Evolutionary conservation across 1,140 invertebrate genomes (phyloP), one percentile per base, ranked within the genome.

Genomic region (Panulirus ornatus): DNA sequence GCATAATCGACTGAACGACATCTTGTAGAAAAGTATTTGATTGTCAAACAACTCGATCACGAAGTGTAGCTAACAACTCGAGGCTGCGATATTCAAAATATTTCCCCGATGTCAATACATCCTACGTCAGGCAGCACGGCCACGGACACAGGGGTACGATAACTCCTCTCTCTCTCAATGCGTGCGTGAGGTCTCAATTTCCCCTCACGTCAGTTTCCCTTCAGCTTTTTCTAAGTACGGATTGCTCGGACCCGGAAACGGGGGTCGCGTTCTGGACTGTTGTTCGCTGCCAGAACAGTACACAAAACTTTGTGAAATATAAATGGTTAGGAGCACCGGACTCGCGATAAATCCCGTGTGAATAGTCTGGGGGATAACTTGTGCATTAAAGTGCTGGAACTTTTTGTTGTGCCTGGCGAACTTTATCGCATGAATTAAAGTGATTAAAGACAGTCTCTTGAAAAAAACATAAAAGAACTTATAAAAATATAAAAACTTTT

Each of bases 131-230:
- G 58, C 58, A 66, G 58, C 58, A 27, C 27, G 58, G 27, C 11
- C 54, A 8, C 27, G 58, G 58, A 66, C n/a, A 27, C 58, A 9
- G 27, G 58, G 58, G 58, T 66, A 66, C 58, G 58, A 66, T 66
- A 66, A 66, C 58, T 66, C 0, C 58, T 66, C n/a, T 27, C n/a
- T 66, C n/a, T 27, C n/a, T 66, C 14, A 27, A 5, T 66, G 58
- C 58, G 58, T 66, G 58, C 58, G 58, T 66, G 58, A 66, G 58
- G 58, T 66, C 58, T 66, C 58, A 66, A 66, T 66, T 27, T 66
- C n/a, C n/a, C 0, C n/a, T 66, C 58, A 66, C 1, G n/a, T 66
- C 58, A 66, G 58, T 66, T 30, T 66, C n/a, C n/a, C 58, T 66
- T 5, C 58, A 66, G 58, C 58, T 66, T 66, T 27, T 30, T 3